Percentiles rank a stretch among this genome's conserved stretches.
Evolutionary conservation across 2,888 invertebrate genomes (phyloP).

Genomic region (Leptura quadrifasciata): DNA sequence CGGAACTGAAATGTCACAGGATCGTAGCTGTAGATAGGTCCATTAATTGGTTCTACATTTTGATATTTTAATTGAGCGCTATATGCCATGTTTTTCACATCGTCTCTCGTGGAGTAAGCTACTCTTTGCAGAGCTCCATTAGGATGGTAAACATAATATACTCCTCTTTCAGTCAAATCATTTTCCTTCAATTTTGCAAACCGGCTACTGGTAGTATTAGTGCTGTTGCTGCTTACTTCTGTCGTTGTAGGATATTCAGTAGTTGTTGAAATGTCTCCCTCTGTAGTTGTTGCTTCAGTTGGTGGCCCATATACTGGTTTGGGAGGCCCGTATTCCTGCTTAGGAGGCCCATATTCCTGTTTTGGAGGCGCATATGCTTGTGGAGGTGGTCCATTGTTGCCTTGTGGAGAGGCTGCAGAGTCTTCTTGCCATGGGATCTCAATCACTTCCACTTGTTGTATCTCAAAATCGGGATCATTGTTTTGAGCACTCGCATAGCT

Average conservation of each 20-base stretch:
- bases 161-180: conserved; percentile 56
- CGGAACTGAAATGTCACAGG: conserved; percentile 52
- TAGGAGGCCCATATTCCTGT: conserved; percentile 65
- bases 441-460: conserved; percentile 47
- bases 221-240: conserved; percentile 43
- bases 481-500: not conserved
- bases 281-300: conserved; percentile 53
- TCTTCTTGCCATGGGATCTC: conserved; percentile 42
- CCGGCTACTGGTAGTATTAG: conserved; percentile 11
- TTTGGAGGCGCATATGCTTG: conserved; percentile 62
- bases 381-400: conserved; percentile 69
- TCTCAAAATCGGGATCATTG: conserved; percentile 42
- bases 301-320: conserved; percentile 62
- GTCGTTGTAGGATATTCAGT: conserved; percentile 62
- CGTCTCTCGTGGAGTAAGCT: conserved; percentile 76
- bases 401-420: conserved; percentile 66
- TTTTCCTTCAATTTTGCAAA: conserved; percentile 37
- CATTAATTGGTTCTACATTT: conserved; percentile 79
- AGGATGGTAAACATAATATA: conserved; percentile 80
- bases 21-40: conserved; percentile 77
- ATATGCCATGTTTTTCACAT: conserved; percentile 78
- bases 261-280: conserved; percentile 59
- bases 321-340: conserved; percentile 65
- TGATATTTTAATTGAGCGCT: conserved; percentile 79
- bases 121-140: conserved; percentile 79